Evolutionary conservation across 2,797 vertebrate species (phyloP), one percentile per base, ranked within the genome.

Genomic region (Hemibagrus guttatus): DNA sequence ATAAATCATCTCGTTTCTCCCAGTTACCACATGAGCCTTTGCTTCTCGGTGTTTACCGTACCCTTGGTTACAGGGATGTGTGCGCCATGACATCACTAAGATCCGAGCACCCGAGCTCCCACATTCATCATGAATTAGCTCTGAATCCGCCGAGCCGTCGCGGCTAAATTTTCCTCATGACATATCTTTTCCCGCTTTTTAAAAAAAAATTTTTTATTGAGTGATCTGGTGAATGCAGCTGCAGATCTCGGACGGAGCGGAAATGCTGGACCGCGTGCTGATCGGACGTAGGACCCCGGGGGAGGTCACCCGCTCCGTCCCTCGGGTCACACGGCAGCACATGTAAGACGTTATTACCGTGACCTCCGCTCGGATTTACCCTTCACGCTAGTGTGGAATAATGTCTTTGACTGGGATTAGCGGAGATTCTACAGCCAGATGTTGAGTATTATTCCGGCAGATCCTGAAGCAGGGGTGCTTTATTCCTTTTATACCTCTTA

Each of bases 181-280:
- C 75, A 84, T 39, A 23, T 59, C 83, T 83, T 81, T 85, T 79
- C 68, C 84, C 83, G 21, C 19, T 56, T 79, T 76, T 76, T 78
- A n/a, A n/a, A n/a, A n/a, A n/a, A n/a, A n/a, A n/a, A n/a, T 76
- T 59, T 75, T 85, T 84, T 39, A 63, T 12, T 88, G 89, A 93
- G 84, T 87, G 90, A 92, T 91, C 89, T 90, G 88, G 90, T 91
- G 91, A 93, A 90, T 78, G 87, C 93, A 93, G 94, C 90, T 94
- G 92, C 89, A 90, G 88, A 89, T 94, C 91, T 93, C 92, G 90
- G 90, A 88, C 91, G 91, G 93, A 93, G 86, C 93, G 93, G 93
- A 92, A 88, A 93, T 93, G 91, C 92, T 92, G 91, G 87, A 87
- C 90, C 88, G 87, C 88, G 93, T 88, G 87, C 90, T 92, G 92